Conservation (phyloP, 1,140 invertebrate genomes). For the Saccostrea cuccullata region DNA sequence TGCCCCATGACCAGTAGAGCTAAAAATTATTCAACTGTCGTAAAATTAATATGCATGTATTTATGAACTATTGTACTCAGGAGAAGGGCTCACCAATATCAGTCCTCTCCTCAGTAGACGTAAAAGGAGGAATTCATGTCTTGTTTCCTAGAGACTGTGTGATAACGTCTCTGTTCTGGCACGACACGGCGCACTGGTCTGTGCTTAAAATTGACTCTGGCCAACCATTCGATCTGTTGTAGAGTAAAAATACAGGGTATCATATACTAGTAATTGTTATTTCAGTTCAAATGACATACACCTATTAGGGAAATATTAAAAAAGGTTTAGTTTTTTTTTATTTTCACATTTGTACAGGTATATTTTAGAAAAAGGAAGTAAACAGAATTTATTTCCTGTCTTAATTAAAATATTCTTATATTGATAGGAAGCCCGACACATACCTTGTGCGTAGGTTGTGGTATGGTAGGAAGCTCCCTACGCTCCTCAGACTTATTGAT, state of each 20-base stretch:
- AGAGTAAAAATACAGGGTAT: not conserved
- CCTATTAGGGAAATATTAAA: not conserved
- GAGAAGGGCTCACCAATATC: not conserved
- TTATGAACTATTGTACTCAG: no score
- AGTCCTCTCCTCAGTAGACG: not conserved
- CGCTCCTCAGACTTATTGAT: not conserved
- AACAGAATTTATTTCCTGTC: not conserved
- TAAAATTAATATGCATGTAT: no score
- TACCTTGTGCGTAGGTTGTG: not conserved
- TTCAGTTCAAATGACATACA: not conserved
- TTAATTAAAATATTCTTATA: not conserved
- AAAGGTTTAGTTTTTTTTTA: not conserved
- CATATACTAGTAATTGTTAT: no score
- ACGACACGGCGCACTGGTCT: not conserved
- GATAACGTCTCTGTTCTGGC: no score
- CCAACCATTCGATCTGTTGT: not conserved
- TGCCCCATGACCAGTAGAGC: no score
- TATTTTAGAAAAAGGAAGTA: not conserved
- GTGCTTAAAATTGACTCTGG: not conserved
- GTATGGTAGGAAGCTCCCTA: no score
- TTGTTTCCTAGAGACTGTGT: not conserved
- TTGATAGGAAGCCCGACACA: not conserved
- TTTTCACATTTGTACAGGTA: not conserved
- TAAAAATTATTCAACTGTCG: no score
- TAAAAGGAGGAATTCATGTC: not conserved